These are phyloP conservation scores for Axis porcinus DNA, from an alignment of 2,113 vertebrate species.

Conservation along the genomic window DNA sequence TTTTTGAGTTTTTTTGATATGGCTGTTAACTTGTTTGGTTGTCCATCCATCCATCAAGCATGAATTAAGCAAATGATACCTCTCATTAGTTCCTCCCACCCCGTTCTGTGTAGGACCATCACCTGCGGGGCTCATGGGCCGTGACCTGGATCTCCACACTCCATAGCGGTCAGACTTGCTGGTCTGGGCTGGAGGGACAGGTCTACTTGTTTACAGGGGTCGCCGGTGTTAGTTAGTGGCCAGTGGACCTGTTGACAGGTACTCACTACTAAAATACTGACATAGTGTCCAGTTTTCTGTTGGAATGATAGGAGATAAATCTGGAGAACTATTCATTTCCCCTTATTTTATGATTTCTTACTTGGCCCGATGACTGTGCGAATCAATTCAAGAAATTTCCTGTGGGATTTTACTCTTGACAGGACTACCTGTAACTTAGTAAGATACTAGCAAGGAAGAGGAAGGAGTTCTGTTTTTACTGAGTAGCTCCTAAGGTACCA, in stretches of 20 bases:
- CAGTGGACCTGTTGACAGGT: background rate
- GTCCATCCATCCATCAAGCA: background rate
- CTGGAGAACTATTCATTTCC: background rate
- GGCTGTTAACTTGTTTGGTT: background rate
- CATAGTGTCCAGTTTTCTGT: background rate
- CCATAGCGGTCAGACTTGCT: accelerated
- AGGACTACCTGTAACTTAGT: background rate
- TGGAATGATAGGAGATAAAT: background rate
- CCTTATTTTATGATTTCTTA: background rate
- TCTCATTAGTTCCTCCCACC: background rate
- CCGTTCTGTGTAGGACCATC: background rate
- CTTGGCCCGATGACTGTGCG: background rate
- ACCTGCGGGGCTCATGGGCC: background rate
- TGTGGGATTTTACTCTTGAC: background rate
- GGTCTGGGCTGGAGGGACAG: background rate
- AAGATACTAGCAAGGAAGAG: background rate
- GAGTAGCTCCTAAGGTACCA: background rate
- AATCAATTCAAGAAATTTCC: background rate
- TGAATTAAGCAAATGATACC: background rate
- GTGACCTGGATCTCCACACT: background rate
- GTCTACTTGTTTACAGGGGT: background rate
- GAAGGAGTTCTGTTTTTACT: background rate
- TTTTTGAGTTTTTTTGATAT: background rate
- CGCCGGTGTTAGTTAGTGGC: background rate
- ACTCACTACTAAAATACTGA: no score